Conservation (phyloP, 2,797 vertebrate genomes). For the Paedocypris micromegethes region DNA sequence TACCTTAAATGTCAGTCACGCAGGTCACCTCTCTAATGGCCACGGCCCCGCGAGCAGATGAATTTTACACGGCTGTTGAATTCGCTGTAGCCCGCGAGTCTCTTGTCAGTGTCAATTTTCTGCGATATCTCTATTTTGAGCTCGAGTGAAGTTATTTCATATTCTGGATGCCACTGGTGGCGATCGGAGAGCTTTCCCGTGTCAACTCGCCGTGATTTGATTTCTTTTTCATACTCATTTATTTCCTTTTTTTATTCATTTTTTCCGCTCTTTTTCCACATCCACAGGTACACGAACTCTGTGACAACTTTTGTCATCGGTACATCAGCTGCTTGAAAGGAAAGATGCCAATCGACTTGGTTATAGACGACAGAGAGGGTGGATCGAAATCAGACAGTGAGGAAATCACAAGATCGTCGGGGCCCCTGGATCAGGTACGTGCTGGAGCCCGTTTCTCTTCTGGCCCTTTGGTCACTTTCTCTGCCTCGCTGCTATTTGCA, state of each 20-base stretch:
- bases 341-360: slow-evolving; percentile 99
- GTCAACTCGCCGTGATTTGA: slow-evolving; percentile 67
- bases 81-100: slow-evolving; percentile 88
- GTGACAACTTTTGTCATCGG: slow-evolving; percentile 99
- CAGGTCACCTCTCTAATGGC: slow-evolving; percentile 84
- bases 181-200: slow-evolving; percentile 61
- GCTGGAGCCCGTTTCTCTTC: slow-evolving; percentile 40
- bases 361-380: slow-evolving; percentile 98
- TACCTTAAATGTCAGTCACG: slow-evolving; percentile 87
- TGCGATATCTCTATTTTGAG: slow-evolving; percentile 95
- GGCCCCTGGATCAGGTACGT: slow-evolving; percentile 95
- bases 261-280: slow-evolving; percentile 53
- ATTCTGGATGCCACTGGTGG: slow-evolving; percentile 72
- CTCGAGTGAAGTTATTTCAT: slow-evolving; percentile 76
- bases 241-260: slow-evolving; percentile 60
- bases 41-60: slow-evolving; percentile 85
- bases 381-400: slow-evolving; percentile 98
- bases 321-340: slow-evolving; percentile 99
- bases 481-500: slow-evolving; percentile 91
- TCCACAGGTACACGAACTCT: slow-evolving; percentile 94
- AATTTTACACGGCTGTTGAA: slow-evolving; percentile 96
- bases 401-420: slow-evolving; percentile 95
- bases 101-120: slow-evolving; percentile 99
- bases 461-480: slow-evolving; percentile 81
- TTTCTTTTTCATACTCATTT: too few relatives aligned